Evolutionary conservation across 2,888 invertebrate species (phyloP), one percentile per base, ranked within the genome.

Genomic region (Macrosoma leucophasiata): DNA sequence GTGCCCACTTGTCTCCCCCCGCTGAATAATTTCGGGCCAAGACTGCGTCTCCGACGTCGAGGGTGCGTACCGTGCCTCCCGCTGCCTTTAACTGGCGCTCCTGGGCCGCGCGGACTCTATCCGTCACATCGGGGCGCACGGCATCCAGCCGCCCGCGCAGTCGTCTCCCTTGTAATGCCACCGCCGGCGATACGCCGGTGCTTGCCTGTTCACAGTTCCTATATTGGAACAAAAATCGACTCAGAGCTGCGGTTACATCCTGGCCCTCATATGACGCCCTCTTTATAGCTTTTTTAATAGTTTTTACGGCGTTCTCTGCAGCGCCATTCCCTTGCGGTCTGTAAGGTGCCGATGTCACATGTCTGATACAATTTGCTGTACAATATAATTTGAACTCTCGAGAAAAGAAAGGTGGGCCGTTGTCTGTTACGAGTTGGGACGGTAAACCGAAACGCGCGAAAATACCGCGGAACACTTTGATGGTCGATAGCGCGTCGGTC

Each of bases 281-380:
- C n/a, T 9, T 25, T 13, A 37, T 2, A 0, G 44, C 48, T 12
- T 42, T 46, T 31, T 46, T 43, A 7, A 44, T 36, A 4, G 36
- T 44, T 5, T 26, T 25, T 1, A 48, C 46, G 0, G 43, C 41
- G 15, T 44, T 48, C 33, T 48, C 44, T 0, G 47, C 48, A 0
- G 38, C 40, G 1, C 48, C 47, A 10, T 51, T 50, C 0, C 40
- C 41, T 1, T 46, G 21, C 1, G 46, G 50, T 17, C 48, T 43
- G 8, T 50, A 48, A 0, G 41, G 43, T 2, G 48, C 37, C 1
- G 44, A 39, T 18, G 43, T 43, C 1, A 35, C 22, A 3, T 46
- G 45, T n/a, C 40, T 8, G 2, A 48, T 36, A 4, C 46, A 38
- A 19, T 41, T 39, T 4, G 8, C 2, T 9, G 13, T 17, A 12